Evolutionary conservation across 2,113 vertebrate genomes (phyloP).

Genomic region (Hystrix cristata): DNA sequence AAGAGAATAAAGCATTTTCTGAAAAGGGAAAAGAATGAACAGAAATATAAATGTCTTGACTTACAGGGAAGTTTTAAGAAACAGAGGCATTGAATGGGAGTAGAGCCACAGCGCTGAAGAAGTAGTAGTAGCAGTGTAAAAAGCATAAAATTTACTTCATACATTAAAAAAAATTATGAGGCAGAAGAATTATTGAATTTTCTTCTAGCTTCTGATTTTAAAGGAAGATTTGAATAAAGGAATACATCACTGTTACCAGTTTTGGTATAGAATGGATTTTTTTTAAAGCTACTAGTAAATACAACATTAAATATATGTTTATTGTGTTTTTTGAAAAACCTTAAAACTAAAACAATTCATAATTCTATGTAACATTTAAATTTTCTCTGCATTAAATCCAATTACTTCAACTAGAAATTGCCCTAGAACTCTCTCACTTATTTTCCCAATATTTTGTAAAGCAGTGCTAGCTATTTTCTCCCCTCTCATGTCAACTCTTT

Average conservation of each 20-base stretch:
- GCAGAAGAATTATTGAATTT: background rate
- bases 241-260: background rate
- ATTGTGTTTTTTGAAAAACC: background rate
- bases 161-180: background rate
- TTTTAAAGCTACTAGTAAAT: background rate
- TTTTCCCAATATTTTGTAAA: background rate
- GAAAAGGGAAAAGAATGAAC: background rate
- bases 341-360: background rate
- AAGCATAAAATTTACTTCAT: background rate
- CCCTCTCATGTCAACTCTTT: background rate
- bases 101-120: background rate
- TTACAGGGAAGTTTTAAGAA: accelerated
- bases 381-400: background rate
- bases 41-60: background rate
- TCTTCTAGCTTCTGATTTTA: background rate
- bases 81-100: background rate
- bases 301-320: background rate
- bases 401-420: background rate
- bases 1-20: background rate
- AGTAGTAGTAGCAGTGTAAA: background rate
- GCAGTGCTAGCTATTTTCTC: background rate
- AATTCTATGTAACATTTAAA: background rate
- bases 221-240: background rate
- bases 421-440: background rate
- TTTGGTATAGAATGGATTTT: background rate